These are phyloP conservation scores for Acrocephalus scirpaceus DNA, from an alignment of 2,797 vertebrate genomes.

Conservation along the genomic window DNA sequence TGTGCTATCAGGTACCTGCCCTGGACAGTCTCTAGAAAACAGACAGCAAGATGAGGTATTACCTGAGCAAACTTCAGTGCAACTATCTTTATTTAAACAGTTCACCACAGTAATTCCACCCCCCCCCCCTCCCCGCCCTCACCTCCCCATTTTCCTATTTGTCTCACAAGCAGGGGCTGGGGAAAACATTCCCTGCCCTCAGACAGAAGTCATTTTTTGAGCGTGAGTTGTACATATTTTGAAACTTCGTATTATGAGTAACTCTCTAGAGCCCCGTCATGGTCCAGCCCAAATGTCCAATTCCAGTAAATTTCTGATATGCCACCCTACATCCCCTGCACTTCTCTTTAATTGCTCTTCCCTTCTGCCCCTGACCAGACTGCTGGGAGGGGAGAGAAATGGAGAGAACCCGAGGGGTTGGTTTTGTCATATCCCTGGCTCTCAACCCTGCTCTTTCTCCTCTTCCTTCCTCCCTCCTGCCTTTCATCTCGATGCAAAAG, in stretches of 20 bases:
- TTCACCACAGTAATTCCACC: neutral
- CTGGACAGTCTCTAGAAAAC: neutral
- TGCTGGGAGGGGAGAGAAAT: neutral
- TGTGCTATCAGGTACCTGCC: neutral
- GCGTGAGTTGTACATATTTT: conserved; percentile 21
- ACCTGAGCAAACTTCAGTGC: neutral
- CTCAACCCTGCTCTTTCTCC: neutral
- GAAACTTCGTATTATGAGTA: conserved; percentile 30
- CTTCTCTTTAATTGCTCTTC: neutral
- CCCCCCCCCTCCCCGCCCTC: accelerated
- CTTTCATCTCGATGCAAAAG: neutral
- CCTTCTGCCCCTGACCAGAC: neutral
- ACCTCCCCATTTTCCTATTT: neutral
- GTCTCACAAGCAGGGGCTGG: neutral
- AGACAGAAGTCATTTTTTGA: conserved; percentile 37
- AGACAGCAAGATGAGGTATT: neutral
- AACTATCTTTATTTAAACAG: neutral
- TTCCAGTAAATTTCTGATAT: neutral
- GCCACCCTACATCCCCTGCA: neutral
- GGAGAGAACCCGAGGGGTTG: accelerated
- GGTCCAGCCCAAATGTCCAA: neutral
- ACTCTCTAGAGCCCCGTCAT: neutral
- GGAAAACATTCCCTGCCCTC: conserved; percentile 20
- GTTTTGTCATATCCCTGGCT: neutral
- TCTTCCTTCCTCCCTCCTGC: neutral